These are phyloP conservation scores for Thomomys bottae DNA, from an alignment of 2,113 vertebrate species.

Conservation along the genomic window DNA sequence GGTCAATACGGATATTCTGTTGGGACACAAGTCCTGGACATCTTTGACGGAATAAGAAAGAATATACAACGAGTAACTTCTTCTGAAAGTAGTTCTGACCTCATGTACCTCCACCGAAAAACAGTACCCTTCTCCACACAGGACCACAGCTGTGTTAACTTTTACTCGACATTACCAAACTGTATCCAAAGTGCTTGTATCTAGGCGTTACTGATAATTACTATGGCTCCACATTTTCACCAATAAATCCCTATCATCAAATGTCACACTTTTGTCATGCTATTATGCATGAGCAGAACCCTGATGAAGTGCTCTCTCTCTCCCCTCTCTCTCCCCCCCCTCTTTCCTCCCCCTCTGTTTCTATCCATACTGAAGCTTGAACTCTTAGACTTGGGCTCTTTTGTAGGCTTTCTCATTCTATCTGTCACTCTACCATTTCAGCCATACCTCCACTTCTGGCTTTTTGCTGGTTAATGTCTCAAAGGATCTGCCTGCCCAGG, in stretches of 20 bases:
- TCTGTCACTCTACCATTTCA: too few species aligned
- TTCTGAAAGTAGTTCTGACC: neutral
- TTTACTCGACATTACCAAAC: conserved; percentile 4
- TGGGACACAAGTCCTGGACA: neutral
- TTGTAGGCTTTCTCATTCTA: too few species aligned
- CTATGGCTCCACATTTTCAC: neutral
- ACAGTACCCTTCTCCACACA: neutral
- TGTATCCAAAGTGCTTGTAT: neutral
- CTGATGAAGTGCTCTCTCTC: too few species aligned
- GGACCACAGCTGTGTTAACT: neutral
- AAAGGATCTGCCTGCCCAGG: too few species aligned
- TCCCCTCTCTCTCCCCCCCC: too few species aligned
- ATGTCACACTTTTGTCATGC: neutral
- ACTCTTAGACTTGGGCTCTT: too few species aligned
- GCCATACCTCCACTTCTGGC: too few species aligned
- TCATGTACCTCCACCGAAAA: neutral
- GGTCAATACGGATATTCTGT: neutral
- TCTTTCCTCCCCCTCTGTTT: too few species aligned
- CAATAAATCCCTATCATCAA: neutral
- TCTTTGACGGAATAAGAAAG: neutral
- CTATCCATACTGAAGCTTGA: too few species aligned
- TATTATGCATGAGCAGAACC: neutral
- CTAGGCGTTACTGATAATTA: neutral
- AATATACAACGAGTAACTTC: neutral
- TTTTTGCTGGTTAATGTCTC: too few species aligned